A percentile compares a stretch with the other conserved stretches of the same genome.
phyloP scores from a whole-genome alignment of 2,113 vertebrate species.

The Triplophysa tibetana region DNA sequence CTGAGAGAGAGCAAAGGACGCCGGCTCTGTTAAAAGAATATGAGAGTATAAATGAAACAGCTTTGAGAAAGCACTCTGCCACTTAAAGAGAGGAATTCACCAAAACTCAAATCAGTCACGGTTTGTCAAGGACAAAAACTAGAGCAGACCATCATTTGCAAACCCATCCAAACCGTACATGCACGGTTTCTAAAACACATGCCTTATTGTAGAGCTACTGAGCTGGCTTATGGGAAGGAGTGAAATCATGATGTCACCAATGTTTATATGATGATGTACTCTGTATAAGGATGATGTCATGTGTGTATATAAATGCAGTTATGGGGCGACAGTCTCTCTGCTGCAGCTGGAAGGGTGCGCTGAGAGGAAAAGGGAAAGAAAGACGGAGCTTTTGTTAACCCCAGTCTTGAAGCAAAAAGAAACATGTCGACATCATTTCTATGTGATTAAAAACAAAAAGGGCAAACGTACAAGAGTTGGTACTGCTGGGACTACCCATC shows the following conservation, averaged over 20 bases:
- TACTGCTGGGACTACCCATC: not conserved
- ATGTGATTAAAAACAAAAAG: no score
- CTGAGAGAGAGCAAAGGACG: conserved; percentile 61
- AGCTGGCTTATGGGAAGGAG: conserved; percentile 1
- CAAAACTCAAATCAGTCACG: not conserved
- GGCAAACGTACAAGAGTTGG: not conserved
- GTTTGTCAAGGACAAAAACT: not conserved
- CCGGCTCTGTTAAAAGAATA: not conserved
- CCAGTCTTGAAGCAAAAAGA: not conserved
- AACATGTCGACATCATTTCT: not conserved
- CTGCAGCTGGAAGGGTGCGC: conserved; percentile 20
- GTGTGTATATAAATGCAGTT: conserved; percentile 48
- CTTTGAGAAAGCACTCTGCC: not conserved
- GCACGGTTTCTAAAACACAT: not conserved
- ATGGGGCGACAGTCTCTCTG: conserved; percentile 15
- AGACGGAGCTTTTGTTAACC: not conserved
- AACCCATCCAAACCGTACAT: not conserved
- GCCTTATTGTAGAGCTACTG: conserved; percentile 12
- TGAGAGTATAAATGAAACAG: not conserved
- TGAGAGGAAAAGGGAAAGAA: not conserved
- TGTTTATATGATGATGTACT: conserved; percentile 55
- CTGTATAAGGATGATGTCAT: conserved; percentile 46
- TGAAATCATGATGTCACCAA: conserved; percentile 47
- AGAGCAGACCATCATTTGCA: conserved; percentile 2
- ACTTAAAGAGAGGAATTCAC: not conserved